phyloP scores from a whole-genome alignment of 2,113 vertebrate genomes.

The Pituophis catenifer region DNA sequence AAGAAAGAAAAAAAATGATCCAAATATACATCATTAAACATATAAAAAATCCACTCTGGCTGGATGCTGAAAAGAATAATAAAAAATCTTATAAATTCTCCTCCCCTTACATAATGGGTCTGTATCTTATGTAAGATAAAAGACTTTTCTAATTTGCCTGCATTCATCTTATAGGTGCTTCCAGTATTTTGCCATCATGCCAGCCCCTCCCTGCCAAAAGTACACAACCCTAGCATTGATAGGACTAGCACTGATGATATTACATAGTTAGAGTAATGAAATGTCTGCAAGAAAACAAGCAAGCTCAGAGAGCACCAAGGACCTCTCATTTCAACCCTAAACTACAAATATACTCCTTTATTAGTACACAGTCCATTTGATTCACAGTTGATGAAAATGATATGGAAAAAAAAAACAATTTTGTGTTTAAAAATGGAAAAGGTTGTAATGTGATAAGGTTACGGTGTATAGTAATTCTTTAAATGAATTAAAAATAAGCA shows the following conservation, averaged over 20 bases:
- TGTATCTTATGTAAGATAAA: neutral
- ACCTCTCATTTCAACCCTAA: too few species aligned
- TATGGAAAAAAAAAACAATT: neutral
- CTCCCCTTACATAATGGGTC: neutral
- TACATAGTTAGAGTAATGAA: too few species aligned
- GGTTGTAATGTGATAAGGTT: neutral
- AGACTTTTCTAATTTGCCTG: neutral
- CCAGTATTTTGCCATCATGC: neutral
- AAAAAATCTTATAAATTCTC: neutral
- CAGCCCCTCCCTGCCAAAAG: neutral
- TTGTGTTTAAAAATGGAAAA: neutral
- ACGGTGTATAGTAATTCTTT: too few species aligned
- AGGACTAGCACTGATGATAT: too few species aligned
- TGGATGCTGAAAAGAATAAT: neutral
- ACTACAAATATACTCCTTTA: too few species aligned
- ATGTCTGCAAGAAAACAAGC: too few species aligned
- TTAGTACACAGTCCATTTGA: neutral
- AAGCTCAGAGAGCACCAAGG: too few species aligned
- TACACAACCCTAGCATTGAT: neutral
- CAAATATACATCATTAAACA: neutral
- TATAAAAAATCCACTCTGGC: neutral
- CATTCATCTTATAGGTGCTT: neutral
- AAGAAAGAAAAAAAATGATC: neutral
- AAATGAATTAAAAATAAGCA: neutral
- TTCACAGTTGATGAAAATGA: neutral